Conservation (phyloP, 2,888 invertebrate species). For the Patella ulyssiponensis region DNA sequence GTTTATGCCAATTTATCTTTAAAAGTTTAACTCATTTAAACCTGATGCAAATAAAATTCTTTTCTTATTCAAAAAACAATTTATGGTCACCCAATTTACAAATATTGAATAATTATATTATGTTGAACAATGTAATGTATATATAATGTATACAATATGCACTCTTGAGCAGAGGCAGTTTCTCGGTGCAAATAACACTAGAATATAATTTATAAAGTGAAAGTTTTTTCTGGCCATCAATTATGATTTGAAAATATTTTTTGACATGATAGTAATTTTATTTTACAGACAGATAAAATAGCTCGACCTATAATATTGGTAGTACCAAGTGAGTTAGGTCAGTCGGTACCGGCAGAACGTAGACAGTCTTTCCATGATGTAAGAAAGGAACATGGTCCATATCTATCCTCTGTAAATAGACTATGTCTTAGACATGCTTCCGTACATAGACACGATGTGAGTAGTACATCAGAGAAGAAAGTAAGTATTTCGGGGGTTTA, state of each 20-base stretch:
- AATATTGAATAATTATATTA: too few relatives aligned
- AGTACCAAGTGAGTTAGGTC: slow-evolving; percentile 49
- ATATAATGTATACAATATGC: too few relatives aligned
- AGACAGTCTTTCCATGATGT: slow-evolving; percentile 43
- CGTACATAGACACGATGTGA: slow-evolving; percentile 33
- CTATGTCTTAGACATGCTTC: slow-evolving; percentile 55
- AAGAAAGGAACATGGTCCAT: slow-evolving; percentile 47
- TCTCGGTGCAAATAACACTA: neutral
- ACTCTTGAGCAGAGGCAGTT: slow-evolving; percentile 1
- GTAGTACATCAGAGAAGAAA: too few relatives aligned
- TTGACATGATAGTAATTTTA: neutral
- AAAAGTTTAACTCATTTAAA: too few relatives aligned
- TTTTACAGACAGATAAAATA: slow-evolving; percentile 42
- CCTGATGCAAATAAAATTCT: too few relatives aligned
- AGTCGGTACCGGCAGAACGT: slow-evolving; percentile 39
- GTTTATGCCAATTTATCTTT: too few relatives aligned
- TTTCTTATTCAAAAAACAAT: too few relatives aligned
- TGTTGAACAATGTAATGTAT: too few relatives aligned
- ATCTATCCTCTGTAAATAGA: slow-evolving; percentile 45
- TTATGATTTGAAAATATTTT: neutral
- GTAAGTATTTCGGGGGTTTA: neutral
- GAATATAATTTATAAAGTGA: too few relatives aligned
- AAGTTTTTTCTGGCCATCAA: too few relatives aligned
- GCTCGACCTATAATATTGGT: slow-evolving; percentile 53
- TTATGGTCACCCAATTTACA: too few relatives aligned